A percentile compares a stretch with the other conserved stretches of the same genome.
Evolutionary conservation across 2,113 vertebrate species (phyloP).

Genomic region (Melospiza georgiana): DNA sequence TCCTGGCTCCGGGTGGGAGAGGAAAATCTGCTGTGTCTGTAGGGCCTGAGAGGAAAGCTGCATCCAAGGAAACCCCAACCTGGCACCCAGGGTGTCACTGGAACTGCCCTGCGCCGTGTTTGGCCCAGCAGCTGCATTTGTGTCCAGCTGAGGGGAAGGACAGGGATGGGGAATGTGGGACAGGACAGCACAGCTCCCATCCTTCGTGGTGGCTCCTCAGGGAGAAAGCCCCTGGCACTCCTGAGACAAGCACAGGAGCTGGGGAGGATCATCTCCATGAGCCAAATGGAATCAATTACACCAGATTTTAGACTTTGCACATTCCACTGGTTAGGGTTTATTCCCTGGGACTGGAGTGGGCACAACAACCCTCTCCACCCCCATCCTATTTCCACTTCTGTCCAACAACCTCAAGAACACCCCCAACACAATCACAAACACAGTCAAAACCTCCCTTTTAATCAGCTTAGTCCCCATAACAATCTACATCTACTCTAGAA

Average conservation of each 20-base stretch:
- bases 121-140: rapidly evolving
- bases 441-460: no score
- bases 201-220: rapidly evolving
- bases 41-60: background rate
- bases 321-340: background rate
- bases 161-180: background rate
- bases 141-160: background rate
- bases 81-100: background rate
- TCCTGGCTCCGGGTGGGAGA: background rate
- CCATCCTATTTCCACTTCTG: no score
- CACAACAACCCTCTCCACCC: background rate
- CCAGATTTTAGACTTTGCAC: background rate
- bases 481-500: no score
- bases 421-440: no score
- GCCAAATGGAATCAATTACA: background rate
- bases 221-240: background rate
- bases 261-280: background rate
- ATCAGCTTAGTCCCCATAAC: no score
- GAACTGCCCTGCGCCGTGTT: rapidly evolving
- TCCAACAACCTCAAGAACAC: no score
- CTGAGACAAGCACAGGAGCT: background rate
- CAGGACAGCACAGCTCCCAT: background rate
- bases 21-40: background rate
- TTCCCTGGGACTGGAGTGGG: background rate
- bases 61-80: background rate